These are phyloP conservation scores for Xiphydria camelus DNA, from an alignment of 2,888 invertebrate species.

Conservation along the genomic window DNA sequence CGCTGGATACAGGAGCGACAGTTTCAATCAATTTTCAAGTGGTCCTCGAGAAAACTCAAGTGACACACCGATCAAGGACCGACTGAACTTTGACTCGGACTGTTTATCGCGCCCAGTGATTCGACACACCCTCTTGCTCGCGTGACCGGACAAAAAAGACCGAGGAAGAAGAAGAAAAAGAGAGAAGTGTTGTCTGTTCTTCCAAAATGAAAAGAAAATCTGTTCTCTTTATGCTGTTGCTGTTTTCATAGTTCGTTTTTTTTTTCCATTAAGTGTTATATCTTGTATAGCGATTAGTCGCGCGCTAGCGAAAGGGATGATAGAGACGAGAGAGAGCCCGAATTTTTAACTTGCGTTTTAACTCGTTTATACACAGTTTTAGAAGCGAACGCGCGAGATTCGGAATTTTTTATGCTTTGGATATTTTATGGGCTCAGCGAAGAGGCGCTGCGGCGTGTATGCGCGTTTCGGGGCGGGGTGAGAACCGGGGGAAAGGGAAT, in stretches of 20 bases:
- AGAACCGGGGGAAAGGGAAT: not conserved
- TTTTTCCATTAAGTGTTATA: not conserved
- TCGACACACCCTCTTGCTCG: too few relatives aligned
- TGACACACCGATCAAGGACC: too few relatives aligned
- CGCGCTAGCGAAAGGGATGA: not conserved
- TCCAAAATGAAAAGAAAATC: too few relatives aligned
- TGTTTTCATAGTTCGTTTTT: constrained; percentile 10
- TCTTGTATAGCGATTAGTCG: not conserved
- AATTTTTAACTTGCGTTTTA: constrained; percentile 38
- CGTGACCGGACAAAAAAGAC: not conserved
- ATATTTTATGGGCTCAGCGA: constrained; percentile 9
- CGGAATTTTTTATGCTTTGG: constrained; percentile 21
- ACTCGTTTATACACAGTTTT: constrained; percentile 30
- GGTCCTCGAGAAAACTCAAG: too few relatives aligned
- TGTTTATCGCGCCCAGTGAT: too few relatives aligned
- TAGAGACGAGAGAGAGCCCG: too few relatives aligned
- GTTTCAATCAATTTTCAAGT: too few relatives aligned
- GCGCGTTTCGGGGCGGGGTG: not conserved
- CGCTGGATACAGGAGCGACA: too few relatives aligned
- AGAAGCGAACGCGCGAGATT: constrained; percentile 13
- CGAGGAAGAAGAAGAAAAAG: not conserved
- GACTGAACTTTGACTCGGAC: too few relatives aligned
- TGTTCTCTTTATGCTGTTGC: constrained; percentile 16
- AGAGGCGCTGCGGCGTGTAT: not conserved
- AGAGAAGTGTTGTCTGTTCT: constrained; percentile 17